A percentile compares a stretch with the other conserved stretches of the same genome.
Conservation (phyloP, 2,113 vertebrate genomes). For the Callaeas wilsoni region DNA sequence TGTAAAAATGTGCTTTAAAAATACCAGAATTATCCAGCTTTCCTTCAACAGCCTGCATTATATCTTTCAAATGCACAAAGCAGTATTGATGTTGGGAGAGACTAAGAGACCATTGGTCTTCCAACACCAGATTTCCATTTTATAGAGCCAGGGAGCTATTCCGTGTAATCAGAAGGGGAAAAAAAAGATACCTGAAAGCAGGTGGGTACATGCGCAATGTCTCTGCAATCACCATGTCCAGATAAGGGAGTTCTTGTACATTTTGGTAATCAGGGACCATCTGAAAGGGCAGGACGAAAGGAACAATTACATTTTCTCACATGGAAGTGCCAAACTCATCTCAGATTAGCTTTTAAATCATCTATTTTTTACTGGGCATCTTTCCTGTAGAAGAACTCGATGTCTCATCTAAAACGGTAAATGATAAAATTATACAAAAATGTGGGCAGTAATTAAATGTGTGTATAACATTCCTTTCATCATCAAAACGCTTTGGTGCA, state of each 20-base stretch:
- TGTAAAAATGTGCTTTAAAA: background rate
- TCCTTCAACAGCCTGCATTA: background rate
- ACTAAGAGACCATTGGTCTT: background rate
- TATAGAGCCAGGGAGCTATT: background rate
- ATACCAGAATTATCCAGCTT: background rate
- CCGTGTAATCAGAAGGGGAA: background rate
- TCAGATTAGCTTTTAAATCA: slow-evolving; percentile 30
- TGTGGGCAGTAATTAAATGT: slow-evolving; percentile 64
- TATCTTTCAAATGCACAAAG: background rate
- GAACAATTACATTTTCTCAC: slow-evolving; percentile 22
- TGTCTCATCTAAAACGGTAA: slow-evolving; percentile 59
- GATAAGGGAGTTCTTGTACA: slow-evolving; percentile 85
- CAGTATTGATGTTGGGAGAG: background rate
- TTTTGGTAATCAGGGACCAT: slow-evolving; percentile 76
- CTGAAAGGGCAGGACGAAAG: slow-evolving; percentile 64
- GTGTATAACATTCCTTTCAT: slow-evolving; percentile 34
- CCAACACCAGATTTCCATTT: background rate
- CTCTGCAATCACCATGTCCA: slow-evolving; percentile 93
- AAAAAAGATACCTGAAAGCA: slow-evolving; percentile 81
- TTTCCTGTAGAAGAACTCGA: slow-evolving; percentile 38
- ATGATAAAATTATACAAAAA: slow-evolving; percentile 60
- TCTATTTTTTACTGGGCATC: slow-evolving; percentile 37
- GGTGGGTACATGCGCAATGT: slow-evolving; percentile 89
- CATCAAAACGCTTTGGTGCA: background rate
- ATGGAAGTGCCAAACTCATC: slow-evolving; percentile 5